Evolutionary conservation across 2,797 vertebrate genomes (phyloP).

Genomic region (Microctenopoma lineatum): DNA sequence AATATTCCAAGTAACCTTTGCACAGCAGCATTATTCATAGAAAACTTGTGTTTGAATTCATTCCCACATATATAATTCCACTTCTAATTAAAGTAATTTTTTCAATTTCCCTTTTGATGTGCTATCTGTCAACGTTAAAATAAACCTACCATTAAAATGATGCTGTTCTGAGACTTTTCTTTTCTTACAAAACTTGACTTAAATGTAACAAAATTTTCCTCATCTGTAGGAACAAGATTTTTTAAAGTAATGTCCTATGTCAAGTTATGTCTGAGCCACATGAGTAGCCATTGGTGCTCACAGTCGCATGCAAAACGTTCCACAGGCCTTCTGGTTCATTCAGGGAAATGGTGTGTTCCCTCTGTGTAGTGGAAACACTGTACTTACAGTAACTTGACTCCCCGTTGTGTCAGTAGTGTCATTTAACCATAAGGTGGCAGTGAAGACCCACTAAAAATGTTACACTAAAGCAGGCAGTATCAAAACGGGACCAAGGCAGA

Average conservation of each 20-base stretch:
- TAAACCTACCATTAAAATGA: too few relatives aligned
- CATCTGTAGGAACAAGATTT: too few relatives aligned
- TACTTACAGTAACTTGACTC: background rate
- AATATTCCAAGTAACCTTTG: background rate
- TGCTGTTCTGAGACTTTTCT: too few relatives aligned
- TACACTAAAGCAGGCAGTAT: background rate
- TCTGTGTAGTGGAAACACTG: background rate
- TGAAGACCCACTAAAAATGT: conserved; percentile 24
- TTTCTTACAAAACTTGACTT: too few relatives aligned
- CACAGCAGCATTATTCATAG: conserved; percentile 3
- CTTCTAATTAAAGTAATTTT: too few relatives aligned
- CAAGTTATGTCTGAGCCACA: background rate
- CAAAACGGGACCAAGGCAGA: background rate
- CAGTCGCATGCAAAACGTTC: background rate
- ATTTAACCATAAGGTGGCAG: conserved; percentile 72
- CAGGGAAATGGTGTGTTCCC: background rate
- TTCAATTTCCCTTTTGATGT: too few relatives aligned
- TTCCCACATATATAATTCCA: background rate
- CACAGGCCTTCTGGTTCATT: background rate
- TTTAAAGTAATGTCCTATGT: background rate
- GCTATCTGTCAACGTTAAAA: too few relatives aligned
- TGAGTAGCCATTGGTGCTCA: background rate
- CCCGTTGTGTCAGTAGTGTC: conserved; percentile 11
- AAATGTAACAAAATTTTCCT: too few relatives aligned
- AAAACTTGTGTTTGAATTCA: background rate